Percentiles rank a stretch among this genome's conserved stretches.
Evolutionary conservation across 2,888 invertebrate genomes (phyloP).

Genomic region (Lycaena phlaeas): DNA sequence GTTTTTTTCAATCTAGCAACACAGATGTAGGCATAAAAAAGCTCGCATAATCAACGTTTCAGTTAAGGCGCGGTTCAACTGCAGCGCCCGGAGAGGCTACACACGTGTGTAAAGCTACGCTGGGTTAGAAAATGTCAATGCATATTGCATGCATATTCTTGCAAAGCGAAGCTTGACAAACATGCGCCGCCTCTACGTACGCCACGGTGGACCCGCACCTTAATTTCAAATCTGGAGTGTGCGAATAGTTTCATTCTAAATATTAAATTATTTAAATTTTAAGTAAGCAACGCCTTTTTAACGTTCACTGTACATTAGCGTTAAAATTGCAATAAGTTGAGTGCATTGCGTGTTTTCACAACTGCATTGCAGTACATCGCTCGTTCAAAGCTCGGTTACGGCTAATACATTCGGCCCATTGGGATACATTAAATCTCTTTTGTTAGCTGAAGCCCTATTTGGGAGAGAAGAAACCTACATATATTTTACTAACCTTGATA

Average conservation of each 20-base stretch:
- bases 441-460: constrained; percentile 6
- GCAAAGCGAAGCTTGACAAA: too few species aligned
- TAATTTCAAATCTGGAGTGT: too few species aligned
- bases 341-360: constrained; percentile 15
- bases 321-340: constrained; percentile 10
- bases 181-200: too few species aligned
- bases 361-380: constrained; percentile 17
- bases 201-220: too few species aligned
- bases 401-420: constrained; percentile 7
- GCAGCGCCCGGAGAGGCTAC: too few species aligned
- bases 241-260: background rate
- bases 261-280: background rate
- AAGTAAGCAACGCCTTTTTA: background rate
- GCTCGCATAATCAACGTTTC: background rate
- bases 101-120: too few species aligned
- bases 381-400: constrained; percentile 4
- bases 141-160: too few species aligned
- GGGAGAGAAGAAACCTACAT: background rate
- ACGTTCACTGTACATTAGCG: constrained; percentile 9
- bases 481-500: constrained; percentile 1
- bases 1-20: background rate
- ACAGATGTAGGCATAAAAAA: background rate
- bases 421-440: constrained; percentile 11
- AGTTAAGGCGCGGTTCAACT: background rate
- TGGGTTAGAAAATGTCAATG: too few species aligned